These are phyloP conservation scores for Drosophila baimaii DNA, from an alignment of 1,140 invertebrate genomes.

Conservation along the genomic window DNA sequence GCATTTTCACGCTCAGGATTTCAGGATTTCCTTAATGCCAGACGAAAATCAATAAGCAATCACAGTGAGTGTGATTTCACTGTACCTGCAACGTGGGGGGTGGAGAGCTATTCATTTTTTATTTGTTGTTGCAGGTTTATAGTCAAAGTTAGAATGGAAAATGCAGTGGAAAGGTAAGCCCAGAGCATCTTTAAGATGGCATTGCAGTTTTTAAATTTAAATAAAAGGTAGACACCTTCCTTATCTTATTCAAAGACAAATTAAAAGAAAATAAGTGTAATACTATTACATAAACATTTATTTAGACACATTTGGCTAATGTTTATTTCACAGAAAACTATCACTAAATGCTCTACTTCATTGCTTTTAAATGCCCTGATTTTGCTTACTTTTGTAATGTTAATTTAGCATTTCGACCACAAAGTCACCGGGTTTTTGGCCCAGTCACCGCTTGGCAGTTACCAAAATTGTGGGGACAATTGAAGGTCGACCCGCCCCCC, in stretches of 20 bases:
- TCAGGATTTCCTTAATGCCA: slow-evolving; percentile 3
- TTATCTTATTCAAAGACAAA: too few species aligned
- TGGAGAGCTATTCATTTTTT: not conserved
- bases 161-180: not conserved
- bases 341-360: too few species aligned
- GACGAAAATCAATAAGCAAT: slow-evolving; percentile 28
- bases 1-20: not conserved
- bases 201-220: too few species aligned
- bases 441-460: slow-evolving; percentile 23
- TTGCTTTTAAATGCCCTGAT: not conserved
- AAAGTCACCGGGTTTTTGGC: slow-evolving; percentile 19
- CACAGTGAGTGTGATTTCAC: slow-evolving; percentile 7
- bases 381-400: not conserved
- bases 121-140: not conserved
- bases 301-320: too few species aligned
- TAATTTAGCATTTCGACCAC: not conserved
- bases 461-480: slow-evolving; percentile 33
- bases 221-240: too few species aligned
- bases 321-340: too few species aligned
- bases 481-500: slow-evolving; percentile 36
- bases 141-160: not conserved
- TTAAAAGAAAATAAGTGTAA: too few species aligned
- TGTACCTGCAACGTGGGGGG: not conserved
- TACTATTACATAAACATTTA: too few species aligned
- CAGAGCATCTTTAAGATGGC: not conserved